Base-by-base conservation (phyloP, 2,797 vertebrate species). In the Martes flavigula region DNA sequence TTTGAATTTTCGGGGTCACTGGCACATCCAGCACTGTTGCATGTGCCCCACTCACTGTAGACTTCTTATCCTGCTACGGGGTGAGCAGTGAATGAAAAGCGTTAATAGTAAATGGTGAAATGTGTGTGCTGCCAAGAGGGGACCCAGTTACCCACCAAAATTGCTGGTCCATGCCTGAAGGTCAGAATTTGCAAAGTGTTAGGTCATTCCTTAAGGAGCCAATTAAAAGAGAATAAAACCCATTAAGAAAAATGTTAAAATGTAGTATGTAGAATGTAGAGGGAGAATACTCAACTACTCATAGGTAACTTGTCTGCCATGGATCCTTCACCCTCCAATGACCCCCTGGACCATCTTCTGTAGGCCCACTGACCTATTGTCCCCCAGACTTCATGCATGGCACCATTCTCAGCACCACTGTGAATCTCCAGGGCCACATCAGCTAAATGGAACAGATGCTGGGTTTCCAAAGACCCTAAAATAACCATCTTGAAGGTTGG, bases 11-110 rank as follows among this genome's bases (percentile, higher is more conserved):
- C 5, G 15, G 21, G 17, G 64, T 78, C 23, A 17, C 38, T 21
- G 46, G 35, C 4, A 17, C 2, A 20, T 10, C 62, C 9, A 3
- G 32, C 21, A 1, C 17, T 27, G 4, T 73, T 46, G 21, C 18
- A 15, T 62, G 10, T 64, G 46, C 46, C 43, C 14, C 11, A 17
- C 35, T 2, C 54, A 7, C 2, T 6, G 25, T 21, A 14, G 27
- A 21, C 38, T 56, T 14, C 30, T 2, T 6, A 27, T 14, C 27
- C 3, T 35, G 27, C 4, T 43, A 6, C 1, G 0, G 17, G 56
- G 1, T 6, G n/a, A 27, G 18, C 30, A 5, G 0, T 3, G 14
- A 85, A 40, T 40, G 17, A 30, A 51, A 85, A n/a, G 12, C 14
- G 5, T 51, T 43, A 25, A 43, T 4, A 20, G 13, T 20, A 20